Percentiles rank a stretch among this genome's conserved stretches.
phyloP scores from a whole-genome alignment of 2,888 invertebrate species.

The Sarcophaga variegata region DNA sequence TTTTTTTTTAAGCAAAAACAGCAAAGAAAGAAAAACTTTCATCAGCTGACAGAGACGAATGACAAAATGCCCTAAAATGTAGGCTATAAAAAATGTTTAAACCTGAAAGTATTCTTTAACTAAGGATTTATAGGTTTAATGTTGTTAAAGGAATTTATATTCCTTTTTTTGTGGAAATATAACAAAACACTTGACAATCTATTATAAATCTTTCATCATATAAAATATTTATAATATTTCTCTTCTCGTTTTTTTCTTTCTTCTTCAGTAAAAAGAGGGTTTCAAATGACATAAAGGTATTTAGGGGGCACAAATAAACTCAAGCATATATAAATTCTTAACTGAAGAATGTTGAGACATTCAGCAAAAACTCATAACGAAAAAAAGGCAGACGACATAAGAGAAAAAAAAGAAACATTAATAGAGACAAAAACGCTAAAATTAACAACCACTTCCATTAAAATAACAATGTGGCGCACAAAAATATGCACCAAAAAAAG shows the following conservation, averaged over 20 bases:
- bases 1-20: background rate
- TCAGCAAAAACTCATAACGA: background rate
- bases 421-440: slow-evolving; percentile 49
- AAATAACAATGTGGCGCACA: slow-evolving; percentile 22
- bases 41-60: slow-evolving; percentile 2
- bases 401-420: slow-evolving; percentile 1
- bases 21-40: background rate
- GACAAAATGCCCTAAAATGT: background rate
- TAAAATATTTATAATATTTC: background rate
- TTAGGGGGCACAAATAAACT: slow-evolving; percentile 31
- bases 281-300: slow-evolving; percentile 25
- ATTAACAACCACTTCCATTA: slow-evolving; percentile 46
- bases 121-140: background rate
- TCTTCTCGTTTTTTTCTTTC: background rate
- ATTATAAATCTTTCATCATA: slow-evolving; percentile 27
- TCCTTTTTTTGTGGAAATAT: background rate
- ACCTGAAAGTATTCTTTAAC: slow-evolving; percentile 7
- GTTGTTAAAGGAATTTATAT: background rate
- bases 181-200: background rate
- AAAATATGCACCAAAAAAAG: no score
- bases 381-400: background rate
- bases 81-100: background rate
- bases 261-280: background rate
- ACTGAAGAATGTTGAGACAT: slow-evolving; percentile 20
- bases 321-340: slow-evolving; percentile 32